Conservation (phyloP, 1,140 invertebrate species). For the Cheumatopsyche charites region DNA sequence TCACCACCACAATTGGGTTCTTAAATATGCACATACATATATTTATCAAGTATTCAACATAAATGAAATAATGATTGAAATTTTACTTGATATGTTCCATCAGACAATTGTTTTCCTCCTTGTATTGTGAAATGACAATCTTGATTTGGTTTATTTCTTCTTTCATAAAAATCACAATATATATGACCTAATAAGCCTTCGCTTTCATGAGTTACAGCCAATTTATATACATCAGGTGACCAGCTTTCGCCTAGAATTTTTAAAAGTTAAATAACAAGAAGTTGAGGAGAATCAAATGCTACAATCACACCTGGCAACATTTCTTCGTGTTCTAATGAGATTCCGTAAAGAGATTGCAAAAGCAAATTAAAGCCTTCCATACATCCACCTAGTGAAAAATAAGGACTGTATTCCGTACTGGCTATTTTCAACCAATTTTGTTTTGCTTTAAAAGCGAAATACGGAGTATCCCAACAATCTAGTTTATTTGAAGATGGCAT, state of each 20-base stretch:
- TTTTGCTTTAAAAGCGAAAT: constrained; percentile 76
- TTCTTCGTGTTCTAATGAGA: constrained; percentile 74
- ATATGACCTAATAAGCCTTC: constrained; percentile 90
- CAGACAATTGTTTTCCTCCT: constrained; percentile 80
- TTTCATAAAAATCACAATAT: constrained; percentile 96
- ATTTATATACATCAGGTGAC: constrained; percentile 86
- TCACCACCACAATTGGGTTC: constrained; percentile 92
- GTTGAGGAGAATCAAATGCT: no score
- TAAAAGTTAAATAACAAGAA: not conserved
- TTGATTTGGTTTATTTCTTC: constrained; percentile 89
- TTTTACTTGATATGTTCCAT: constrained; percentile 83
- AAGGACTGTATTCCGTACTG: constrained; percentile 77
- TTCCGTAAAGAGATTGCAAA: constrained; percentile 80
- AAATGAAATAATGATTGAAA: not conserved
- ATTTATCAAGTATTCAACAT: constrained; percentile 20
- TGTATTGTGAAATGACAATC: constrained; percentile 99
- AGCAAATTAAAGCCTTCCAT: constrained; percentile 95
- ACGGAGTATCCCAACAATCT: constrained; percentile 85
- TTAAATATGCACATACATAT: constrained; percentile 55
- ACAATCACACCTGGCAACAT: constrained; percentile 61
- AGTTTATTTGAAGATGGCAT: constrained; percentile 58
- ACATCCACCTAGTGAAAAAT: constrained; percentile 92
- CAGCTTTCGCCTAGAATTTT: constrained; percentile 75
- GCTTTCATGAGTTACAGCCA: constrained; percentile 78
- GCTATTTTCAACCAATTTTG: constrained; percentile 71